A percentile compares a stretch with the other conserved stretches of the same genome.
Conservation (phyloP, 2,797 vertebrate species). For the Poecilia wingei region DNA sequence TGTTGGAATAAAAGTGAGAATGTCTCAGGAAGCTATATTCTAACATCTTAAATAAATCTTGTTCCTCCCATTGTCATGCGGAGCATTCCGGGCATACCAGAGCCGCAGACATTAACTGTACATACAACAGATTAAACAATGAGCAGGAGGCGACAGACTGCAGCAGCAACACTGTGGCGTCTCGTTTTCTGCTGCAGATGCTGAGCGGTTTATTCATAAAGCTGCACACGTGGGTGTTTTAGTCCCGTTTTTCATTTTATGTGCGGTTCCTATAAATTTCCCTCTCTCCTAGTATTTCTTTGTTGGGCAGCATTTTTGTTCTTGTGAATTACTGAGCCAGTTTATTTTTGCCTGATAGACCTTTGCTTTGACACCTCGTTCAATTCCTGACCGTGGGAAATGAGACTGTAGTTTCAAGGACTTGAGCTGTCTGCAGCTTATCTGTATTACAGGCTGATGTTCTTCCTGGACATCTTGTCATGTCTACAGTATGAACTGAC, state of each 20-base stretch:
- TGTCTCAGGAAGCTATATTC: conserved; percentile 23
- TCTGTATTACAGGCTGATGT: not conserved
- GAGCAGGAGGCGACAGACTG: conserved; percentile 9
- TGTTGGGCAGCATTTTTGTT: not conserved
- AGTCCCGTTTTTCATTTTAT: not conserved
- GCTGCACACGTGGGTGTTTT: not conserved
- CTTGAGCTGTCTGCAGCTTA: not conserved
- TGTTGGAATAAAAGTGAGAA: conserved; percentile 23
- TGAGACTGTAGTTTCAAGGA: not conserved
- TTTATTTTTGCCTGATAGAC: not conserved
- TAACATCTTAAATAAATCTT: conserved; percentile 58
- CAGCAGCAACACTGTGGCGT: conserved; percentile 23
- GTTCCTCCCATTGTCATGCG: conserved; percentile 55
- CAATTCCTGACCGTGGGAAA: not conserved
- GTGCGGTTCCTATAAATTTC: not conserved
- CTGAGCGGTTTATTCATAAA: not conserved
- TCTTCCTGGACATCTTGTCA: not conserved
- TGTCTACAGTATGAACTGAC: not conserved
- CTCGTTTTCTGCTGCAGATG: conserved; percentile 16
- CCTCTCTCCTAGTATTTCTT: not conserved
- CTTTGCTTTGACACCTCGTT: not conserved
- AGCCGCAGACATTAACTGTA: conserved; percentile 35
- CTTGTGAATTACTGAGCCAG: not conserved
- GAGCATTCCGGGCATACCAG: conserved; percentile 49
- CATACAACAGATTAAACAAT: conserved; percentile 26